Evolutionary conservation across 2,888 invertebrate genomes (phyloP), one percentile per base, ranked within the genome.

Genomic region (Caenorhabditis panamensis): DNA sequence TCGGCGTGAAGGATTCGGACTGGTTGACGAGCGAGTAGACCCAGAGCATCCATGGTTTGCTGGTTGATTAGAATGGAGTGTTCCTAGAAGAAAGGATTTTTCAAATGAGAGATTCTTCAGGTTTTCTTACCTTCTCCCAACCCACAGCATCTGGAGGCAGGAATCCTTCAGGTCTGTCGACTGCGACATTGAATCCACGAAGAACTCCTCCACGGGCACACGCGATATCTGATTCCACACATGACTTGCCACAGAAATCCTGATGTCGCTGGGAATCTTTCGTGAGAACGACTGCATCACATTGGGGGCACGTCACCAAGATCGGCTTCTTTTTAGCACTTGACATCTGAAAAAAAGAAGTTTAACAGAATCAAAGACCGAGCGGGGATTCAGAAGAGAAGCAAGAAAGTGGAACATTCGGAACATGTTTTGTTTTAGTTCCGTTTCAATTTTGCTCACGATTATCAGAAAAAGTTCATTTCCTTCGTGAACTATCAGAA

Each of bases 21-120:
- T 2, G 69, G 68, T 37, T 84, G 83, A 16, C 88, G 79, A 2
- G 89, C 83, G 8, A 78, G 77, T 4, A 84, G 72, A 9, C 82
- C 82, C 6, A 88, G 69, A 11, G 68, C 37, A n/a, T 84, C 82
- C 72, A 89, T 79, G 4, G 87, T 87, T 62, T 84, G 84, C 2
- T 81, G 84, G 62, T 80, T 82, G 13, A 89, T 72, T 1, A 89
- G 82, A 18, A 88, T 79, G 9, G 84, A 80, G 71, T 85, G 78
- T 18, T 76, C 68, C 61, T 79, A 62, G 22, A 51, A 31, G 16
- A 26, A n/a, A 51, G 56, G 11, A 18, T 31, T 44, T n/a, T n/a
- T n/a, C n/a, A n/a, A n/a, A n/a, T n/a, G n/a, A n/a, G n/a, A n/a
- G n/a, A n/a, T n/a, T n/a, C n/a, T n/a, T n/a, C n/a, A n/a, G n/a